A percentile compares a stretch with the other conserved stretches of the same genome.
Evolutionary conservation across 2,888 invertebrate genomes (phyloP).

Genomic region (Rutpela maculata): DNA sequence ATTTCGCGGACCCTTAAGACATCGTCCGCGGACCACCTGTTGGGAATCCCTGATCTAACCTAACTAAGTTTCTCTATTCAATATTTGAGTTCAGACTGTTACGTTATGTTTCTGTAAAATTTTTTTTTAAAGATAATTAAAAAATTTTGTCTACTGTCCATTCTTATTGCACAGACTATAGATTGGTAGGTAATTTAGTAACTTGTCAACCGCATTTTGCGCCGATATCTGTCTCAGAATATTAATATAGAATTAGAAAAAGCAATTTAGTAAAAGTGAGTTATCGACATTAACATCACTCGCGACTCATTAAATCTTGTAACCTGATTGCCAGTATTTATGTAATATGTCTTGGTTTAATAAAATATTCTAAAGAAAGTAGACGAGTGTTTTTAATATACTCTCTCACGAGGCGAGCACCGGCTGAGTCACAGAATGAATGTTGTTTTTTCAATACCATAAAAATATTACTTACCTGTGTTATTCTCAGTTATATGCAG

Average conservation of each 20-base stretch:
- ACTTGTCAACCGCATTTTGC: no score
- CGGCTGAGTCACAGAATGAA: constrained; percentile 16
- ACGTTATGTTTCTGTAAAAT: no score
- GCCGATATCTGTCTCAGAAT: no score
- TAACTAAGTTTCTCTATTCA: no score
- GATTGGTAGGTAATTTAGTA: no score
- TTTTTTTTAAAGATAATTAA: no score
- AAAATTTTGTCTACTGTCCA: no score
- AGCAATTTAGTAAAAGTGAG: constrained; percentile 2
- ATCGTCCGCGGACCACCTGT: no score
- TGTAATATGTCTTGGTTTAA: constrained; percentile 39
- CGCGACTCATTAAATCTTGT: constrained; percentile 30
- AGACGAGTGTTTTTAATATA: constrained; percentile 36
- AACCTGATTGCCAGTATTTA: constrained; percentile 31
- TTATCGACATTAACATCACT: constrained; percentile 14
- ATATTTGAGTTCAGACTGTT: no score
- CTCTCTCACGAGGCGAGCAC: constrained; percentile 19
- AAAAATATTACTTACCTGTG: constrained; percentile 31
- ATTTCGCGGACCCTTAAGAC: no score
- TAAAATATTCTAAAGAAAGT: constrained; percentile 49
- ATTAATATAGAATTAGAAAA: constrained; percentile 13
- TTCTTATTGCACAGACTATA: no score
- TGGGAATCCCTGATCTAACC: no score
- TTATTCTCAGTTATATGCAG: constrained; percentile 31
- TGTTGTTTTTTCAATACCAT: constrained; percentile 37